Base-by-base conservation (phyloP, 2,797 vertebrate genomes). In the Gastrophryne carolinensis region DNA sequence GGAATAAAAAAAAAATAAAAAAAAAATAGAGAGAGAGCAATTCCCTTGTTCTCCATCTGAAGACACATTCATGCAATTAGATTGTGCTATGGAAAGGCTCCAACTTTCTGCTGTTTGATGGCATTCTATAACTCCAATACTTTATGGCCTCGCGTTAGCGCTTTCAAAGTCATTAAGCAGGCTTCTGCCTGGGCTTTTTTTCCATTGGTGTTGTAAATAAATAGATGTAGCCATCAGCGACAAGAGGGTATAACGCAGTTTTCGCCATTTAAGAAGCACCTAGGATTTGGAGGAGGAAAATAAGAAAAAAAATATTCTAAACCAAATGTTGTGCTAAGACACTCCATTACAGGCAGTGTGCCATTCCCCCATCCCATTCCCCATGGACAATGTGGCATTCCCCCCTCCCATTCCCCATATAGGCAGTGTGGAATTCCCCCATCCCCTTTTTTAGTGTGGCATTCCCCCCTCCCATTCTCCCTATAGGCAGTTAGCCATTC, bases 91-190 rank as follows among this genome's bases (percentile, higher is more conserved):
- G 69, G 66, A 82, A 83, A 79, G 24, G 54, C 47, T 81, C 78
- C 81, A 83, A 81, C 78, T 81, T 37, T 11, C 9, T 56, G 53
- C 56, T 82, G 62, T 77, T 85, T 82, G 82, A 82, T 81, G 73
- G 79, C 69, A 83, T 82, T 77, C 62, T 77, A 77, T 77, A 77
- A 77, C 74, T 70, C 63, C 57, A 64, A 64, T 77, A 66, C 24
- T 70, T 77, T 77, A 82, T 78, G 82, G 82, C 70, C 79, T 81
- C 67, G 37, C 72, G 79, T 64, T 63, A 81, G 44, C 12, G 0
- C 82, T 68, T 83, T 76, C 82, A 76, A 83, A 84, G 84, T 83
- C 82, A 79, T 84, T 86, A 82, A 82, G 54, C 61, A 57, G 80
- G 47, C 71, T 80, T 63, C 79, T 74, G 75, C 75, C 73, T 72